Conservation (phyloP, 2,888 invertebrate genomes). For the Drosophila limbata region DNA sequence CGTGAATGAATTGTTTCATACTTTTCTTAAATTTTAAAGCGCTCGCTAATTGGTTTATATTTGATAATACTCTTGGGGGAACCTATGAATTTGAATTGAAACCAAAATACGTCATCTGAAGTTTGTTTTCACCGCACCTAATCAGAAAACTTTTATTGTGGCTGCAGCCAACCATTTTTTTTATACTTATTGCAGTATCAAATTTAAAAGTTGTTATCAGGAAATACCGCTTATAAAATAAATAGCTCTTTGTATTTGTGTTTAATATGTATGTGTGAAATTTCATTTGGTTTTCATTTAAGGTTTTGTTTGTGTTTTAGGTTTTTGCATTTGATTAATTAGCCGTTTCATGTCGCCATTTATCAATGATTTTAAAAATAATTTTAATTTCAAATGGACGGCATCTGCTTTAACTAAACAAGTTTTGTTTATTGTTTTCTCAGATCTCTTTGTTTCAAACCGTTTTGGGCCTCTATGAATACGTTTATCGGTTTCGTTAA, state of each 20-base stretch:
- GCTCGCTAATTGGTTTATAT: not conserved
- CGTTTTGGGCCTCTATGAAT: constrained; percentile 43
- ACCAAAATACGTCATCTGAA: not conserved
- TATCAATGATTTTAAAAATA: constrained; percentile 67
- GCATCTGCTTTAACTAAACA: constrained; percentile 64
- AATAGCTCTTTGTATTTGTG: constrained; percentile 15
- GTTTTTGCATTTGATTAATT: constrained; percentile 78
- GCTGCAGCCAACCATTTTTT: constrained; percentile 19
- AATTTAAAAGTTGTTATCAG: constrained; percentile 18
- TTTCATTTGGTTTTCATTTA: constrained; percentile 22
- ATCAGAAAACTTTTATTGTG: constrained; percentile 14
- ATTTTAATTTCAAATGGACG: constrained; percentile 68
- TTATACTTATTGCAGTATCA: not conserved
- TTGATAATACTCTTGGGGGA: not conserved
- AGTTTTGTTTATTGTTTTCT: constrained; percentile 65
- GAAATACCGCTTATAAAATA: constrained; percentile 19
- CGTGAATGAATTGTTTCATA: not conserved
- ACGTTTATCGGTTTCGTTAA: constrained; percentile 41
- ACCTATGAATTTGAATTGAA: not conserved
- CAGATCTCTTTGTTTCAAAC: constrained; percentile 39
- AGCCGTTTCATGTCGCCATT: constrained; percentile 67
- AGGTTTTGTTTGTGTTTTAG: constrained; percentile 24
- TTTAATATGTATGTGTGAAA: constrained; percentile 42
- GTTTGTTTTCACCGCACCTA: not conserved
- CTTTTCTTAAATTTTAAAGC: not conserved